Evolutionary conservation across 2,888 invertebrate species (phyloP), one percentile per base, ranked within the genome.

Genomic region (Prosapia bicincta): DNA sequence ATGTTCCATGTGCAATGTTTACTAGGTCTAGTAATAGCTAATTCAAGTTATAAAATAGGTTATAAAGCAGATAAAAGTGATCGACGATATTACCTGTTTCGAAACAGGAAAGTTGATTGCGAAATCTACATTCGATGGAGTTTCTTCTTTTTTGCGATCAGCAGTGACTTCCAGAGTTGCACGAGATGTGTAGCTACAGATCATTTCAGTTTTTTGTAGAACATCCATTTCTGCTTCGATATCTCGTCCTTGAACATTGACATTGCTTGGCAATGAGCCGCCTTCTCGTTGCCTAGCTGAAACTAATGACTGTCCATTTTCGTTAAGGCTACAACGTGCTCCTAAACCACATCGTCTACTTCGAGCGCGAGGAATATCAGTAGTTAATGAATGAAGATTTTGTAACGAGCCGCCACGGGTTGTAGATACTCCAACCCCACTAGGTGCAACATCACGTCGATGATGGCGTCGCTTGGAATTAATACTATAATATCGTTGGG

Each of bases 251-350:
- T 65, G 66, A 20, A 71, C 71, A 82, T 88, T 88, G 75, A 89
- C 89, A 84, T 88, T 88, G 76, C 87, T 88, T 0, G 89, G 89
- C 79, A 89, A 82, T 70, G 89, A 89, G 66, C 91, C 91, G 77
- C 91, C 91, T 84, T 91, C 91, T 54, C 90, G 87, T 83, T 90
- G 90, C 67, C 87, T 84, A 71, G 88, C 86, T 26, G 74, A 74
- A 5, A 76, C 76, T 6, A 72, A 66, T 2, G 74, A 69, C 26
- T 74, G 69, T 13, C 74, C 26, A n/a, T 20, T 15, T 54, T 54
- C 54, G 20, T 13, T 13, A n/a, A 54, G 54, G n/a, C 72, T 32
- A 26, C 70, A 70, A 15, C 69, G 30, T 9, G 28, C 67, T 20
- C 66, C 72, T 23, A 28, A 25, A 5, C 28, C 30, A 10, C 3